Evolutionary conservation across 2,888 invertebrate genomes (phyloP), one percentile per base, ranked within the genome.

Genomic region (Noctuana brunneofusca): DNA sequence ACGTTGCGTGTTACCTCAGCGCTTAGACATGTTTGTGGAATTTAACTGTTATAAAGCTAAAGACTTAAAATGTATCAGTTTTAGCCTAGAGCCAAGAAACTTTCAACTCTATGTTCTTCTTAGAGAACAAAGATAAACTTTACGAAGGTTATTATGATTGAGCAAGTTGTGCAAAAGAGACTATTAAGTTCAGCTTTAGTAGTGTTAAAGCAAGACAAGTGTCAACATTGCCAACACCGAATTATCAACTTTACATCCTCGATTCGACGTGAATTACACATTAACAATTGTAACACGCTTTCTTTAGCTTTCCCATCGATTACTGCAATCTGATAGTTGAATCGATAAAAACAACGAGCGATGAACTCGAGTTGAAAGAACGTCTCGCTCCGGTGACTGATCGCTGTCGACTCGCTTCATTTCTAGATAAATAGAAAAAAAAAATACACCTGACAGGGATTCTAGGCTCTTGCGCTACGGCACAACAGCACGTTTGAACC

Each of bases 281-380:
- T 62, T 38, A 60, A 55, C 62, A 62, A 62, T 59, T 56, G 55
- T 43, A 56, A 35, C 54, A 50, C 55, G 52, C 59, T 64, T 64
- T 64, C 58, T 54, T 64, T 35, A 49, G 64, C 60, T 60, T 65
- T 87, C 84, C 81, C 82, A 83, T 80, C 76, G 75, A 78, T 76
- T 72, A 80, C 74, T 71, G 79, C 75, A 75, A 84, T 81, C 75
- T 70, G 81, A 86, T 83, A 43, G 63, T 71, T 66, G 67, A 70
- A 63, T 60, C 63, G 65, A 80, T 82, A 84, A 84, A 84, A 83
- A 80, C 78, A n/a, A 74, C 79, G 86, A 82, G 74, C 87, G 82
- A 81, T 84, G 88, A 86, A 87, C 88, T 70, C 71, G 77, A 82
- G 87, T 87, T 89, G 87, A 89, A 89, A 78, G 88, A 84, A 89